phyloP scores from a whole-genome alignment of 2,797 vertebrate genomes.

The Podarcis lilfordi region DNA sequence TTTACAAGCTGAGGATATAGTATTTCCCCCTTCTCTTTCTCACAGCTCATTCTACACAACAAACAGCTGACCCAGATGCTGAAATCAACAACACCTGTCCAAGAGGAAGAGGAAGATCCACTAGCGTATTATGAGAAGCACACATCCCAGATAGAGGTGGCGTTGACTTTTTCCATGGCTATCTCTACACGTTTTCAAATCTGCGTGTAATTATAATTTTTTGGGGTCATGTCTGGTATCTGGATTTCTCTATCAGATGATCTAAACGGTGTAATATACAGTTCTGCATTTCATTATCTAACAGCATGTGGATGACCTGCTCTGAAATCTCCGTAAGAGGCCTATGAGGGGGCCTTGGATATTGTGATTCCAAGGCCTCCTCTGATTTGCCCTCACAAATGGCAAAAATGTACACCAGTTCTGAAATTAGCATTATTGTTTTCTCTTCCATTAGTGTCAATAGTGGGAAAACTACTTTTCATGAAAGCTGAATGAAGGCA shows the following conservation, averaged over 20 bases:
- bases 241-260: not conserved
- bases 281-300: not conserved
- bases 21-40: not conserved
- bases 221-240: not conserved
- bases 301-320: not conserved
- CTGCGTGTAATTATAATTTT: not conserved
- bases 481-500: too few relatives aligned
- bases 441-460: too few relatives aligned
- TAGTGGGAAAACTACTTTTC: too few relatives aligned
- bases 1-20: constrained; percentile 16
- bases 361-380: not conserved
- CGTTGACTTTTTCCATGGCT: not conserved
- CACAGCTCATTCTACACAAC: constrained; percentile 93
- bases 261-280: not conserved
- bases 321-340: not conserved
- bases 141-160: constrained; percentile 93
- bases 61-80: constrained; percentile 93
- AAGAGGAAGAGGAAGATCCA: constrained; percentile 88
- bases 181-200: fast-evolving
- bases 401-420: too few relatives aligned
- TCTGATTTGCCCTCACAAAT: not conserved
- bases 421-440: not conserved
- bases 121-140: constrained; percentile 90
- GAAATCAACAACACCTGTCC: constrained; percentile 84
- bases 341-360: too few relatives aligned